phyloP scores from a whole-genome alignment of 2,888 invertebrate genomes.

The Drosophila subquinaria region DNA sequence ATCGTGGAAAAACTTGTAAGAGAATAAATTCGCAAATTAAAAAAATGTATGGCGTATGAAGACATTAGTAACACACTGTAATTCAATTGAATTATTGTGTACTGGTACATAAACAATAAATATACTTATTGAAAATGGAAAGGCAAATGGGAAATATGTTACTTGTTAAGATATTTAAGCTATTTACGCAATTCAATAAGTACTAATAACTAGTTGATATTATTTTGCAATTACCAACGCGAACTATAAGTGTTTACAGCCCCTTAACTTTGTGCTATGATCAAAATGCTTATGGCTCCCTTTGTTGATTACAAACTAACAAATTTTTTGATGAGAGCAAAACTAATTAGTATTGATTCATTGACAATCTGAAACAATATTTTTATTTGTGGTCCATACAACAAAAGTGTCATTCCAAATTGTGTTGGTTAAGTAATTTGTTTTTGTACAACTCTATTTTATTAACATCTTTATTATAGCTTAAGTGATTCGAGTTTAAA shows the following conservation, averaged over 20 bases:
- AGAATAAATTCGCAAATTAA: too few species aligned
- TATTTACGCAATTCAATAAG: neutral
- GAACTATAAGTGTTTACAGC: constrained; percentile 8
- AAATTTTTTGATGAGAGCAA: constrained; percentile 26
- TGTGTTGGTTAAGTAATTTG: constrained; percentile 71
- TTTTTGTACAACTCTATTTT: constrained; percentile 74
- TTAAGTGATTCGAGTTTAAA: constrained; percentile 80
- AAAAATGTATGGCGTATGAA: too few species aligned
- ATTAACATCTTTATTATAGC: constrained; percentile 76
- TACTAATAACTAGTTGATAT: neutral
- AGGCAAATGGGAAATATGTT: too few species aligned
- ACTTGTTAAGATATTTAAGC: neutral
- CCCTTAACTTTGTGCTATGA: neutral
- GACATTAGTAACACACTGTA: too few species aligned
- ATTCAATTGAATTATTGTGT: too few species aligned
- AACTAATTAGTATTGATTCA: constrained; percentile 7
- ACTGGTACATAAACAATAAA: too few species aligned
- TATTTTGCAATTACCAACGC: neutral
- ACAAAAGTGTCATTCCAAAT: constrained; percentile 39
- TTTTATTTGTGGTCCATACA: neutral
- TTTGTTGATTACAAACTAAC: constrained; percentile 81
- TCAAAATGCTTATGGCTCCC: constrained; percentile 65
- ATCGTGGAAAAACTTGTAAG: too few species aligned
- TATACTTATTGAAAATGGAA: too few species aligned
- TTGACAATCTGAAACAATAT: neutral